Evolutionary conservation across 2,888 invertebrate genomes (phyloP).

Genomic region (Mythimna vitellina): DNA sequence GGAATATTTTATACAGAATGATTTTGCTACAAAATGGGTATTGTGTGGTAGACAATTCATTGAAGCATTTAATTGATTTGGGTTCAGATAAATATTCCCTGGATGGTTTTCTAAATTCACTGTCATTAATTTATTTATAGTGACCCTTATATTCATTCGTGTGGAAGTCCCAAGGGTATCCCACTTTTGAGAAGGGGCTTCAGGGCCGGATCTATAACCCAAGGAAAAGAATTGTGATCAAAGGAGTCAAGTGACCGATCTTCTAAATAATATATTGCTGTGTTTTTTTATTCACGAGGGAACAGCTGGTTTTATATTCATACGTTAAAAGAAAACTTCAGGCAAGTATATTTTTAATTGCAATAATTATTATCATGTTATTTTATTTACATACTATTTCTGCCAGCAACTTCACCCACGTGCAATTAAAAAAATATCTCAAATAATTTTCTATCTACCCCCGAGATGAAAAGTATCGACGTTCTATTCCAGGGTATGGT

Average conservation of each 20-base stretch:
- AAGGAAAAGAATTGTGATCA: constrained; percentile 8
- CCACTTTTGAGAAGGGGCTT: background rate
- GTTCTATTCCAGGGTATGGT: too few relatives aligned
- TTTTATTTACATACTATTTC: too few relatives aligned
- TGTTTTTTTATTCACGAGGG: background rate
- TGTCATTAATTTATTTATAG: constrained; percentile 31
- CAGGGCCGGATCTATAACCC: background rate
- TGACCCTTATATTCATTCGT: constrained; percentile 14
- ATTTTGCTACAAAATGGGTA: constrained; percentile 40
- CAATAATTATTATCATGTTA: too few relatives aligned
- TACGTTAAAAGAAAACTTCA: too few relatives aligned
- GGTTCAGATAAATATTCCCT: constrained; percentile 50
- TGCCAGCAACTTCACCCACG: too few relatives aligned
- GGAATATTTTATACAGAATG: constrained; percentile 25
- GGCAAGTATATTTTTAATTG: too few relatives aligned
- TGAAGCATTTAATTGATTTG: constrained; percentile 58
- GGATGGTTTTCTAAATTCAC: constrained; percentile 35
- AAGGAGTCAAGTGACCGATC: background rate
- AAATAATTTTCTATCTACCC: too few relatives aligned
- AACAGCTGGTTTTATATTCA: background rate
- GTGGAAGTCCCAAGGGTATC: constrained; percentile 11
- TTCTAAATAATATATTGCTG: background rate
- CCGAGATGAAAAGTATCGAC: too few relatives aligned
- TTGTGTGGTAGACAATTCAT: constrained; percentile 52
- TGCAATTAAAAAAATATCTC: too few relatives aligned